phyloP scores from a whole-genome alignment of 1,140 invertebrate genomes.

The Aphidius gifuensis region DNA sequence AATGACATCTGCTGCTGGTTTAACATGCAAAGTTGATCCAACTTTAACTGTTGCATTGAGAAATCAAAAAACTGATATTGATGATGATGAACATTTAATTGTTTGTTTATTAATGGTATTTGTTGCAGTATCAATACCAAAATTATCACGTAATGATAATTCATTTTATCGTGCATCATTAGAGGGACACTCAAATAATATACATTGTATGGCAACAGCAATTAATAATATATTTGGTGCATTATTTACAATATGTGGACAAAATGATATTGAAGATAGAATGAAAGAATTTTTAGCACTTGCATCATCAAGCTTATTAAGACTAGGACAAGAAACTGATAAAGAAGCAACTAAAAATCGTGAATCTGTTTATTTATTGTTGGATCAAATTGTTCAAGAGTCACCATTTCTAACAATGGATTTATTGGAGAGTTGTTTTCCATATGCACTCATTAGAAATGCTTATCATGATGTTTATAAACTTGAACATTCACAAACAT shows the following conservation, averaged over 20 bases:
- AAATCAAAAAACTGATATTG: conserved; percentile 79
- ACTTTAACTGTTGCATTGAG: conserved; percentile 84
- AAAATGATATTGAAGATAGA: conserved; percentile 93
- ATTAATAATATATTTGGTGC: conserved; percentile 97
- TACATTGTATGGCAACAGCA: conserved; percentile 93
- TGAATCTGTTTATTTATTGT: conserved; percentile 92
- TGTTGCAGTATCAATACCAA: conserved; percentile 95
- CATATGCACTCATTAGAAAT: conserved; percentile 93
- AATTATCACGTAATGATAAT: conserved; percentile 86
- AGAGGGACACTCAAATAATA: conserved; percentile 96
- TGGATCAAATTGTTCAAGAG: conserved; percentile 96
- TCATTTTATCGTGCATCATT: conserved; percentile 88
- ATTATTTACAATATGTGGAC: conserved; percentile 91
- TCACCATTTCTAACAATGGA: conserved; percentile 98
- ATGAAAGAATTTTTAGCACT: conserved; percentile 98
- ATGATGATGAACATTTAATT: conserved; percentile 90
- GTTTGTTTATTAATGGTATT: conserved; percentile 98
- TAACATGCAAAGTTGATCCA: conserved; percentile 91
- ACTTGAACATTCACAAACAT: conserved; percentile 69
- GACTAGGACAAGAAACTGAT: conserved; percentile 92
- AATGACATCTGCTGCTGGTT: conserved; percentile 93
- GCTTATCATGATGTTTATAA: conserved; percentile 95
- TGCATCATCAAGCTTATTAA: conserved; percentile 90
- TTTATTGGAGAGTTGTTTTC: conserved; percentile 95
- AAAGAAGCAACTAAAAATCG: conserved; percentile 91